Evolutionary conservation across 2,113 vertebrate species (phyloP), one percentile per base, ranked within the genome.

Genomic region (Murina feae): DNA sequence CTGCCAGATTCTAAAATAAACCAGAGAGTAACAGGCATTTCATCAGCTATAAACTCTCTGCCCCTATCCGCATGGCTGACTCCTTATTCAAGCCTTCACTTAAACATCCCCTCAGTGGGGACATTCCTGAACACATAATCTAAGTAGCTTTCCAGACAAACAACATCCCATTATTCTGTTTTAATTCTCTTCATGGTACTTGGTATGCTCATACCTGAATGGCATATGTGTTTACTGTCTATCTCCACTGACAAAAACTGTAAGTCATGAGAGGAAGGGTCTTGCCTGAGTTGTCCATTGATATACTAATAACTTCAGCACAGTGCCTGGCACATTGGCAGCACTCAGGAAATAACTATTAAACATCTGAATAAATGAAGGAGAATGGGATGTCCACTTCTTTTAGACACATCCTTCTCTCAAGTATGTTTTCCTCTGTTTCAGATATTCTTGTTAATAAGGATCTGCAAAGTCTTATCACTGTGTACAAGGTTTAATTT

Each of bases 1-100:
- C 44, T 63, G 65, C 20, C 75, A 25, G 60, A 87, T 71, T 9
- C 60, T 37, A 95, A 96, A 95, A 86, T 75, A 95, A 91, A 63
- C 32, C 32, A 5, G 30, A 63, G 63, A 93, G 30, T 16, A 42
- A 17, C 14, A 75, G 80, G 51, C 47, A 53, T 63, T 65, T 81
- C 85, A 47, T 76, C 88, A 93, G 17, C n/a, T 35, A 66, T 30
- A 72, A 89, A 9, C 25, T n/a, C 47, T 35, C 47, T 58, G 69
- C 17, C 28, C 37, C 75, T 68, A 55, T 44, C 9, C 63, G 25
- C 28, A 92, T 1, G 35, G n/a, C 60, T 39, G 55, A 69, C 23
- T 91, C 49, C 63, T 72, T 68, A 81, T 55, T 44, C 76, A 71
- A 69, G 20, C n/a, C 30, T 91, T 68, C 13, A 49, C 30, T 55